These are phyloP conservation scores for Oophaga pumilio DNA, from an alignment of 2,113 vertebrate genomes.

Conservation along the genomic window DNA sequence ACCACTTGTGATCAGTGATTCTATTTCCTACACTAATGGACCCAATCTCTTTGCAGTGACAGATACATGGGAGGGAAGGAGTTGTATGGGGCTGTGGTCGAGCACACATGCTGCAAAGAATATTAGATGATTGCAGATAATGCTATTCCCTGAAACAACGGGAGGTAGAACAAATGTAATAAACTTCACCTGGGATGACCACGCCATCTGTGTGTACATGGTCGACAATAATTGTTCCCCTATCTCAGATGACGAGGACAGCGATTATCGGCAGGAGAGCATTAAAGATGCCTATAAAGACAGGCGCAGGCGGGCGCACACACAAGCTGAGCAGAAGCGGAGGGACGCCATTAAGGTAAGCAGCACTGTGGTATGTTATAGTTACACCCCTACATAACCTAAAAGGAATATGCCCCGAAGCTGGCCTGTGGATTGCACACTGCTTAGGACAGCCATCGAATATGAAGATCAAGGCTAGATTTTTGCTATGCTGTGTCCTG, in stretches of 20 bases:
- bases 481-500: not conserved
- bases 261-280: slow-evolving; percentile 90
- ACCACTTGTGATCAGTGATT: too few species aligned
- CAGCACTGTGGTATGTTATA: not conserved
- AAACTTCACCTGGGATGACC: slow-evolving; percentile 5
- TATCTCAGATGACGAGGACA: slow-evolving; percentile 91
- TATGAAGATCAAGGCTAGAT: not conserved
- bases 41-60: too few species aligned
- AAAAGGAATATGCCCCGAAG: not conserved
- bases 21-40: too few species aligned
- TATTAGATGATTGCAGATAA: too few species aligned
- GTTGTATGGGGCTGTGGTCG: too few species aligned
- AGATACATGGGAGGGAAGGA: too few species aligned
- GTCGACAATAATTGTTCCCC: slow-evolving; percentile 58
- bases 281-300: slow-evolving; percentile 93
- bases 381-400: not conserved
- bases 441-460: not conserved
- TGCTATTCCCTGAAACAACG: too few species aligned
- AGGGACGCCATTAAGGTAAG: slow-evolving; percentile 92
- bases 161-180: not conserved
- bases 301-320: slow-evolving; percentile 87
- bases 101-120: too few species aligned
- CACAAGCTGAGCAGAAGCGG: slow-evolving; percentile 93
- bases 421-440: not conserved
- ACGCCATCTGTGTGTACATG: slow-evolving; percentile 41